Percentiles rank a stretch among this genome's conserved stretches.
These are phyloP conservation scores for Epicampocera succincta DNA, from an alignment of 2,888 invertebrate species.

Conservation along the genomic window DNA sequence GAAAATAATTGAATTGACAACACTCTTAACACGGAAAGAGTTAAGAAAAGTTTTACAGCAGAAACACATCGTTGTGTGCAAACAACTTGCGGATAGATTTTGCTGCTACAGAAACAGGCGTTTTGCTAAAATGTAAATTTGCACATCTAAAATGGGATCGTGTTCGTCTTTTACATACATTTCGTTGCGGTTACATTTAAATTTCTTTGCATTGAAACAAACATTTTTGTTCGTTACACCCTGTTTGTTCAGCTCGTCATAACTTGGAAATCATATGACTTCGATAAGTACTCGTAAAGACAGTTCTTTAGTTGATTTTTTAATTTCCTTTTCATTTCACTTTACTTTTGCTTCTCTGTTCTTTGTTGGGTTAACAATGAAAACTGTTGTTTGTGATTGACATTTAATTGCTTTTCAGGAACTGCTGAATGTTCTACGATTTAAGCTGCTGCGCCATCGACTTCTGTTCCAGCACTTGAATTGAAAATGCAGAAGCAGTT, in stretches of 20 bases:
- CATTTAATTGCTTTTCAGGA: constrained; percentile 36
- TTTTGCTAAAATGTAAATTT: no score
- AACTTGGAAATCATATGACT: constrained; percentile 22
- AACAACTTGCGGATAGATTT: no score
- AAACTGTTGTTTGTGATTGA: constrained; percentile 52
- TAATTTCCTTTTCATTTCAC: constrained; percentile 43
- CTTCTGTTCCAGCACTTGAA: background rate
- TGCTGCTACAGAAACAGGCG: no score
- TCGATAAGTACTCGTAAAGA: constrained; percentile 14
- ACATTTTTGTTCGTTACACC: background rate
- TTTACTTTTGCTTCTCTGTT: constrained; percentile 2
- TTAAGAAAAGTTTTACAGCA: no score
- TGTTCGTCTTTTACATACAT: no score
- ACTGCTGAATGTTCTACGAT: constrained; percentile 14
- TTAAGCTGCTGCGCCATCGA: background rate
- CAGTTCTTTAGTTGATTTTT: constrained; percentile 41
- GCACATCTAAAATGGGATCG: no score
- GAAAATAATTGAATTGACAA: no score
- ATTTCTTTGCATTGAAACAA: background rate
- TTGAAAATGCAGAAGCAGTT: background rate
- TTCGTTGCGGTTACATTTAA: no score
- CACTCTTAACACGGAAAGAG: no score
- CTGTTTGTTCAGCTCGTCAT: background rate
- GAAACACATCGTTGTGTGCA: no score
- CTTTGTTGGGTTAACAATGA: constrained; percentile 35